These are phyloP conservation scores for Coracias cyanogaster DNA, from an alignment of 2,797 vertebrate species.

Conservation along the genomic window DNA sequence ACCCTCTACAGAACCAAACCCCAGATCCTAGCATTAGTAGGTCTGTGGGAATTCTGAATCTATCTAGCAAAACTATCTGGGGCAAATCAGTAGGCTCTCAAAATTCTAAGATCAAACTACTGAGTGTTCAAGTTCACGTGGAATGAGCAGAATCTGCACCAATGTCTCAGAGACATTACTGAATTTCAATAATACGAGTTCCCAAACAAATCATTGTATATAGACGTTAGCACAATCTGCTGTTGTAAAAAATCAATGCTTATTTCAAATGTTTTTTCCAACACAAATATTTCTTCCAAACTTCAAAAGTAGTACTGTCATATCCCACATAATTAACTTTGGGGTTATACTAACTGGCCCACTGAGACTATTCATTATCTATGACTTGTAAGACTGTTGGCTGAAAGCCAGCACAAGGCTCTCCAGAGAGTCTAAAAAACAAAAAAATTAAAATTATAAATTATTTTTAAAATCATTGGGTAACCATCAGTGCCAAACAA, in stretches of 20 bases:
- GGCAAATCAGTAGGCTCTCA: not conserved
- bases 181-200: not conserved
- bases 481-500: not conserved
- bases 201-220: not conserved
- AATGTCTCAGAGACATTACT: not conserved
- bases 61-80: not conserved
- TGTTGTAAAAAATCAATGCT: not conserved
- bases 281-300: not conserved
- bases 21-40: not conserved
- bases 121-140: not conserved
- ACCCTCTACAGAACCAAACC: not conserved
- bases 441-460: not conserved
- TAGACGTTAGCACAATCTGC: not conserved
- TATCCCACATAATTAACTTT: not conserved
- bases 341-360: not conserved
- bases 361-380: not conserved
- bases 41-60: not conserved
- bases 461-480: not conserved
- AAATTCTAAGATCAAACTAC: not conserved
- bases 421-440: not conserved
- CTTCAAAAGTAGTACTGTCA: not conserved
- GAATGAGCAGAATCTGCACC: not conserved
- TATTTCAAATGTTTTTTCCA: not conserved
- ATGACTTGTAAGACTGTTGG: not conserved
- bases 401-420: not conserved